phyloP scores from a whole-genome alignment of 2,797 vertebrate genomes.

The Odontamblyopus rebecca region DNA sequence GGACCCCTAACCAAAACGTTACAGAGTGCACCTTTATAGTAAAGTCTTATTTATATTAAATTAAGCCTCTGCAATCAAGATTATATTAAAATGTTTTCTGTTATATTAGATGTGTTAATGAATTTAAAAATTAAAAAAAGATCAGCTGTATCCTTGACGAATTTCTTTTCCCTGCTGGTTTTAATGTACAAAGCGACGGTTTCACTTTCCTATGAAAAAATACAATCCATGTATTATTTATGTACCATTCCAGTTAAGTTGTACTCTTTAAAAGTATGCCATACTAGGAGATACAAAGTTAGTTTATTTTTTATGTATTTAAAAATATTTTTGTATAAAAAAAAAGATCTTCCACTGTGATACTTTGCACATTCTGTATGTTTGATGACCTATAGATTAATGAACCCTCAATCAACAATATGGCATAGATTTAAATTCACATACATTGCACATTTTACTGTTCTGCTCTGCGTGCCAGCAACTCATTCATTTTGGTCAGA shows the following conservation, averaged over 20 bases:
- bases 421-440: constrained; percentile 23
- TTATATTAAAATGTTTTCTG: background rate
- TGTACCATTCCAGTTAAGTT: background rate
- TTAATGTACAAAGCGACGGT: background rate
- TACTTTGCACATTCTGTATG: background rate
- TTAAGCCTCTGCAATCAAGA: background rate
- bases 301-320: background rate
- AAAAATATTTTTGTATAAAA: background rate
- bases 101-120: background rate
- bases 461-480: constrained; percentile 42
- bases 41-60: background rate
- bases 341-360: background rate
- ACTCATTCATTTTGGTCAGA: constrained; percentile 47
- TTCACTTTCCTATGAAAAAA: background rate
- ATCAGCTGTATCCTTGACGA: background rate
- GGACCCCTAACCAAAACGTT: too few species aligned
- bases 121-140: background rate
- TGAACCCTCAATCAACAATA: background rate
- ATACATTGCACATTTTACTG: constrained; percentile 43
- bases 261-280: background rate
- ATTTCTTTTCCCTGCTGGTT: background rate
- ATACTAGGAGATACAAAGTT: background rate
- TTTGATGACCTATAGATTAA: constrained; percentile 7
- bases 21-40: too few species aligned
- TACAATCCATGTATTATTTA: background rate